Evolutionary conservation across 2,113 vertebrate genomes (phyloP), one percentile per base, ranked within the genome.

Genomic region (Isichthys henryi): DNA sequence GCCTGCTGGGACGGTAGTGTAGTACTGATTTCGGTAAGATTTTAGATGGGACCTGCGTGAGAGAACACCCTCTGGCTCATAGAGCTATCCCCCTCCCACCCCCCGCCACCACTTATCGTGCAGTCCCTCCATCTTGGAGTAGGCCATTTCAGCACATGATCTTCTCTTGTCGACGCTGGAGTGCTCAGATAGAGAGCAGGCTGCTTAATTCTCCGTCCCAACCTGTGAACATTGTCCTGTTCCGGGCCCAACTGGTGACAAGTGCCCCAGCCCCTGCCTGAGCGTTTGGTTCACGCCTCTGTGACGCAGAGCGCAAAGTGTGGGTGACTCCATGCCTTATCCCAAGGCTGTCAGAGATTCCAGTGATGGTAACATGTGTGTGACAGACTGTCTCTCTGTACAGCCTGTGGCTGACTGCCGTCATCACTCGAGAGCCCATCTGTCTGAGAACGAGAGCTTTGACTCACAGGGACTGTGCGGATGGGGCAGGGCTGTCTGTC

Each of bases 131-230:
- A 15, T 82, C 3, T 82, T 89, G 70, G 35, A 43, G 49, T 39
- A 3, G 49, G 17, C 27, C 3, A 21, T 52, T 23, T 31, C 58
- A n/a, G n/a, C 10, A 52, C 66, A 43, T 0, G 74, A 90, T 87
- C 77, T 86, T 10, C 49, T 86, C 11, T 50, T 86, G 43, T 31
- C 27, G 4, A 31, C 3, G 0, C 11, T 53, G 46, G 5, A 13
- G 23, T 86, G 49, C 50, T 89, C 53, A 19, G 83, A 48, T 56
- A 49, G 50, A 80, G 86, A 31, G 48, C 89, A 88, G 83, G 84
- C 88, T 86, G 91, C 91, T 91, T 92, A 89, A 88, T 92, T 88
- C 90, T 91, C 70, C 80, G 49, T 91, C 91, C 91, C 88, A 93
- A 91, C 92, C 91, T 77, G 88, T 93, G 3, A 84, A 46, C 93